Evolutionary conservation across 2,797 vertebrate genomes (phyloP).

Genomic region (Hypotaenidia philippensis): DNA sequence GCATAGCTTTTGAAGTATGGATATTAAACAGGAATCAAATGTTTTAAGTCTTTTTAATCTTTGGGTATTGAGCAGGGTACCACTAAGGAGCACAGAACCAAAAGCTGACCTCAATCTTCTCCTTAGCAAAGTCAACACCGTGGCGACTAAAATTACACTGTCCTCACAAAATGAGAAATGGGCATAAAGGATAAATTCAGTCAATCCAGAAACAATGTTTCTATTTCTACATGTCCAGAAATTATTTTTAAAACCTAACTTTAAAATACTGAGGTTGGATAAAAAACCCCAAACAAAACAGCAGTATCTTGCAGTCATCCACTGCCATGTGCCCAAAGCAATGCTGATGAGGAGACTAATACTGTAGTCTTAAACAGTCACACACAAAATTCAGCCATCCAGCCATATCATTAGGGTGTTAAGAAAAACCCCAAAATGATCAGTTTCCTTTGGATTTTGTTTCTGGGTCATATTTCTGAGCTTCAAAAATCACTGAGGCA

Average conservation of each 20-base stretch:
- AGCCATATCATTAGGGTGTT: not conserved
- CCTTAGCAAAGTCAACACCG: not conserved
- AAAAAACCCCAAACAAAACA: not conserved
- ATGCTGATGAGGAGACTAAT: not conserved
- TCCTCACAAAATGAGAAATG: not conserved
- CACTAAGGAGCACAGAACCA: not conserved
- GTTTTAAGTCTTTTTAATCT: not conserved
- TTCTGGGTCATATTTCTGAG: not conserved
- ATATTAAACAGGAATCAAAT: not conserved
- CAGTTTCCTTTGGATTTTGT: not conserved
- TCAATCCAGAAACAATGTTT: not conserved
- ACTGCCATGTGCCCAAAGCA: not conserved
- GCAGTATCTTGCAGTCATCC: not conserved
- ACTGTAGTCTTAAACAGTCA: not conserved
- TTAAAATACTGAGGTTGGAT: not conserved
- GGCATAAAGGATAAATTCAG: not conserved
- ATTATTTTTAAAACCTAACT: not conserved
- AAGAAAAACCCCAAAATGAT: not conserved
- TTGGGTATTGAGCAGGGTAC: not conserved
- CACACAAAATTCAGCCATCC: not conserved
- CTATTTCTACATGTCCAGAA: not conserved
- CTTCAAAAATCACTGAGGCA: not conserved
- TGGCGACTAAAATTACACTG: not conserved
- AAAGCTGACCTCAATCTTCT: not conserved
- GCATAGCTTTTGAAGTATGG: not conserved